A percentile compares a stretch with the other conserved stretches of the same genome.
Conservation (phyloP, 2,797 vertebrate species). For the Melanotaenia parkinsoni region DNA sequence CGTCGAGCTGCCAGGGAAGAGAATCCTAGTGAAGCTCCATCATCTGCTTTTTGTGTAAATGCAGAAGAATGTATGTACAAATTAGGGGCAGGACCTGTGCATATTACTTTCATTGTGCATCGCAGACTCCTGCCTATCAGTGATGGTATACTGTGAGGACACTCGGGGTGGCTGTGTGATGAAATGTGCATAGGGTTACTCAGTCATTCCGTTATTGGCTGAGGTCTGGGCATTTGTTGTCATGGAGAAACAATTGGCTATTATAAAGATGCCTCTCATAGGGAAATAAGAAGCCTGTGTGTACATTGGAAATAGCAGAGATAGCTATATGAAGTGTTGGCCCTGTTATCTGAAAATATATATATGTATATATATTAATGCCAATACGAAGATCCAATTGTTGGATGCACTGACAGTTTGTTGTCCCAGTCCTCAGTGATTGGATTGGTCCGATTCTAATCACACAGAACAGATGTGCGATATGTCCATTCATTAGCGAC, state of each 20-base stretch:
- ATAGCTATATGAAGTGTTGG: conserved; percentile 56
- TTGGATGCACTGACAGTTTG: conserved; percentile 61
- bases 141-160: conserved; percentile 60
- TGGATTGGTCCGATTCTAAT: conserved; percentile 68
- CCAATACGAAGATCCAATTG: conserved; percentile 68
- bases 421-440: conserved; percentile 66
- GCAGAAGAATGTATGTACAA: conserved; percentile 84
- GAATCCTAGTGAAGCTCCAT: conserved; percentile 60
- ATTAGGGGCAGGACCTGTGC: conserved; percentile 85
- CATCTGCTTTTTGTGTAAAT: conserved; percentile 70
- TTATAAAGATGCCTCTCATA: conserved; percentile 78
- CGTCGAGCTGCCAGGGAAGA: conserved; percentile 82
- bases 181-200: conserved; percentile 75
- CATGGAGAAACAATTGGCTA: conserved; percentile 84
- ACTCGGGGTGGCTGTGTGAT: conserved; percentile 77
- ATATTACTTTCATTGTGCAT: conserved; percentile 80
- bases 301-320: conserved; percentile 62
- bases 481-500: conserved; percentile 47
- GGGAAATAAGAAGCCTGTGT: conserved; percentile 77
- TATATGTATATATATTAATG: conserved; percentile 72
- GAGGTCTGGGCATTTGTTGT: conserved; percentile 67
- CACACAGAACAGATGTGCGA: conserved; percentile 56
- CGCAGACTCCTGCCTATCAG: conserved; percentile 69
- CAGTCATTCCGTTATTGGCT: conserved; percentile 75
- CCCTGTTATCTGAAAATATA: conserved; percentile 62